Base-by-base conservation (phyloP, 2,888 invertebrate genomes). In the Ophonus ardosiacus region DNA sequence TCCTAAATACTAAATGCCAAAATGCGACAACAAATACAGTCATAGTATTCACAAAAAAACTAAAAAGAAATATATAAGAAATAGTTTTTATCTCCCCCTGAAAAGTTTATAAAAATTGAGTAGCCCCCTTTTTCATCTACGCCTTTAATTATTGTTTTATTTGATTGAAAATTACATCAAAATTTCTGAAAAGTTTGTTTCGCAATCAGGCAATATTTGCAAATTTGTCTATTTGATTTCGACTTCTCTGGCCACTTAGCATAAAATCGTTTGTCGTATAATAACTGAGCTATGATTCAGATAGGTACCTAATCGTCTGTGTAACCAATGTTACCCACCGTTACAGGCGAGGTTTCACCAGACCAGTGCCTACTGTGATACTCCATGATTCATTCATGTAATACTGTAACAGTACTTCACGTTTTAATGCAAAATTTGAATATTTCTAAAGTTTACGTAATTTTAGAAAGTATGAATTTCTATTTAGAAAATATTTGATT, bases 261-360 rank as follows among this genome's bases (percentile, higher is more conserved):
- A 51, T 51, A 51, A 51, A 51, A 51, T 51, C 43, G 43, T 31
- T 31, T 13, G 43, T 51, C 43, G 13, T 51, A 6, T 51, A 51
- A 51, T 51, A 51, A 51, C 15, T 1, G 59, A 15, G 17, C 17
- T 59, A 17, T 59, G 59, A 59, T 17, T 59, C 59, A 59, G 59
- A 59, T 59, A 59, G 59, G 59, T 59, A 59, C 59, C 59, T 59
- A 59, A 59, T 59, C 59, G 59, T 59, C 59, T 59, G 59, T 15
- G 7, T 17, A 59, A 59, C 59, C 59, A 59, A 17, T 15, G 17
- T 59, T 59, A 59, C 17, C 15, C 17, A 59, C 59, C 15, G 59
- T 56, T 31, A 31, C 31, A 5, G 6, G n/a, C 56, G 1, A 56
- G n/a, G 56, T 56, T 56, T 56, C 56, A 10, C n/a, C 56, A 56